Base-by-base conservation (phyloP, 2,797 vertebrate species). In the Gadopsis marmoratus region DNA sequence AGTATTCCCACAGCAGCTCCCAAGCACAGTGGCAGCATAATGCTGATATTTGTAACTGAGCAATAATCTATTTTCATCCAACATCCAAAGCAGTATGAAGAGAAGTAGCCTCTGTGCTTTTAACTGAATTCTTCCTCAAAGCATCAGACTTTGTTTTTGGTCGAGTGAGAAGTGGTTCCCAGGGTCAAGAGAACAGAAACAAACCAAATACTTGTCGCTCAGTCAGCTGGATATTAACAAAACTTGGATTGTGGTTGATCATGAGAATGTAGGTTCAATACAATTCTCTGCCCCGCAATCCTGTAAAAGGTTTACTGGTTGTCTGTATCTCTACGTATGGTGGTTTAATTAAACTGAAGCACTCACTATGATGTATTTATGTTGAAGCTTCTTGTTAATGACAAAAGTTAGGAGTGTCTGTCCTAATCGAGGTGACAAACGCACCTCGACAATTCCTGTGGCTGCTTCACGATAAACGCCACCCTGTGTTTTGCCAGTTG, bases 11-110 rank as follows among this genome's bases (percentile, higher is more conserved):
- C 59, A 26, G 65, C 66, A 43, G 81, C 61, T 74, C 35, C 62
- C 19, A 17, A 41, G 61, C 45, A 55, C 35, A 5, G 47, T 60
- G 71, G 31, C 68, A 67, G 45, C 60, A 26, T 53, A 48, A 45
- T 39, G 56, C 69, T 60, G 64, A 54, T 48, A 23, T 73, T 51
- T 74, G 51, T 60, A 65, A 29, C 62, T 2, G 5, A 65, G 47
- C 54, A 60, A 55, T 75, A 43, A 76, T 80, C 66, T 56, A 43
- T 71, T 88, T 82, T 71, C 54, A 82, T 61, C 71, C 60, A 37
- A 54, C 54, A 58, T 54, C 71, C 0, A 4, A 58, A 69, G 60
- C 51, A 26, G n/a, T 21, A 37, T 8, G 23, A 72, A 71, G 19
- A 76, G 14, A 74, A 62, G 35, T 0, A 6, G 55, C 63, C 48